Conservation (phyloP, 1,140 invertebrate species). For the Oppia nitens region DNA sequence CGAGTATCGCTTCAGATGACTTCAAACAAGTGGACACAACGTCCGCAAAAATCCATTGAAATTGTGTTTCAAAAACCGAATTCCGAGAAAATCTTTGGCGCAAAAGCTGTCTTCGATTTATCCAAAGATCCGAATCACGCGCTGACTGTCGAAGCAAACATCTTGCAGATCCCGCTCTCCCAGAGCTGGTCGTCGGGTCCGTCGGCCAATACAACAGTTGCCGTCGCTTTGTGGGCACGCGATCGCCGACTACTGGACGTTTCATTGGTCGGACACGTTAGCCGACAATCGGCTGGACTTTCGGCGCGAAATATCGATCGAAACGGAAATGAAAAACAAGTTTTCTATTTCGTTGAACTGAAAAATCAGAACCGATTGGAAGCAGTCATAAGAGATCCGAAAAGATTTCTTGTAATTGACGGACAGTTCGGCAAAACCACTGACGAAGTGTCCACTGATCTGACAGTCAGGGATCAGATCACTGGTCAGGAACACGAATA, state of each 20-base stretch:
- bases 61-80: neutral
- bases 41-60: neutral
- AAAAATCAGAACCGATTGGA: neutral
- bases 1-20: neutral
- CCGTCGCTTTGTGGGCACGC: neutral
- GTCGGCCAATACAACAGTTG: neutral
- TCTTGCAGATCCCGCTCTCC: neutral
- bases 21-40: neutral
- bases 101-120: neutral
- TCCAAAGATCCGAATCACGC: neutral
- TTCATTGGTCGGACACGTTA: conserved; percentile 7
- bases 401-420: neutral
- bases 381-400: neutral
- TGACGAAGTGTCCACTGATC: neutral
- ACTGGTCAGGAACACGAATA: neutral
- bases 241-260: neutral
- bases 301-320: conserved; percentile 10
- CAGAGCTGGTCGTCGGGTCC: neutral
- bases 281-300: neutral
- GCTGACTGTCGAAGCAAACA: neutral
- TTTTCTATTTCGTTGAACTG: neutral
- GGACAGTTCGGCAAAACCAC: neutral
- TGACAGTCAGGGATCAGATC: neutral
- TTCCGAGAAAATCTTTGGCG: neutral
- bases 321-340: conserved; percentile 4